Percentiles rank a stretch among this genome's conserved stretches.
phyloP scores from a whole-genome alignment of 2,113 vertebrate genomes.

The Scatophagus argus region DNA sequence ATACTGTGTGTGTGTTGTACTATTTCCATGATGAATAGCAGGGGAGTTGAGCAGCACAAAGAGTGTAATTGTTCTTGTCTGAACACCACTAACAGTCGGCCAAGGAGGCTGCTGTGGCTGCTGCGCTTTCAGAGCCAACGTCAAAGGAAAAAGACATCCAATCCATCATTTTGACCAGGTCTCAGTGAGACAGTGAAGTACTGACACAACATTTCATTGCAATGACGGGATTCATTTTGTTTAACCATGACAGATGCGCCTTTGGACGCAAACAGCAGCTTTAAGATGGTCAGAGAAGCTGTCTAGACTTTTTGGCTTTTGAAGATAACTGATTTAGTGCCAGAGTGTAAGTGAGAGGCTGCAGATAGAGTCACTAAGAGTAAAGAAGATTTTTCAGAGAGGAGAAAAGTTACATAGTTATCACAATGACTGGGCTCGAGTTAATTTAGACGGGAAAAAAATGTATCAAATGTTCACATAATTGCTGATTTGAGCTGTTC shows the following conservation, averaged over 20 bases:
- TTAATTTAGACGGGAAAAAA: conserved; percentile 29
- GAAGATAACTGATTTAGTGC: conserved; percentile 29
- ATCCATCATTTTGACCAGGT: conserved; percentile 55
- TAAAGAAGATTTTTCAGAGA: conserved; percentile 45
- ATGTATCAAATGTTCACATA: conserved; percentile 7
- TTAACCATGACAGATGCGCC: not conserved
- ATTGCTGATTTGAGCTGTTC: not conserved
- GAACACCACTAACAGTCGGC: conserved; percentile 59
- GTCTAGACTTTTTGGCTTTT: conserved; percentile 31
- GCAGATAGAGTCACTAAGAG: conserved; percentile 14
- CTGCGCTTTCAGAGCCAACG: conserved; percentile 52
- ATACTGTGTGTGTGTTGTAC: conserved; percentile 26
- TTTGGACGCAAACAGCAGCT: not conserved
- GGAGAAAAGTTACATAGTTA: conserved; percentile 23
- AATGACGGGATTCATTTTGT: conserved; percentile 14
- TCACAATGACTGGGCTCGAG: conserved; percentile 23
- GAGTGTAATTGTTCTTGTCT: conserved; percentile 75
- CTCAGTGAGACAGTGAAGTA: conserved; percentile 34
- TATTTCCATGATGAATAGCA: conserved; percentile 68
- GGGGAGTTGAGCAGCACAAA: conserved; percentile 71
- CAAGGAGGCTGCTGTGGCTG: conserved; percentile 35
- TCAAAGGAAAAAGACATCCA: conserved; percentile 29
- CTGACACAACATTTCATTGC: conserved; percentile 17
- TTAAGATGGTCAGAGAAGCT: conserved; percentile 17
- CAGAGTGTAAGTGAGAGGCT: conserved; percentile 28